phyloP scores from a whole-genome alignment of 2,888 invertebrate species.

The Sarcophaga variegata region DNA sequence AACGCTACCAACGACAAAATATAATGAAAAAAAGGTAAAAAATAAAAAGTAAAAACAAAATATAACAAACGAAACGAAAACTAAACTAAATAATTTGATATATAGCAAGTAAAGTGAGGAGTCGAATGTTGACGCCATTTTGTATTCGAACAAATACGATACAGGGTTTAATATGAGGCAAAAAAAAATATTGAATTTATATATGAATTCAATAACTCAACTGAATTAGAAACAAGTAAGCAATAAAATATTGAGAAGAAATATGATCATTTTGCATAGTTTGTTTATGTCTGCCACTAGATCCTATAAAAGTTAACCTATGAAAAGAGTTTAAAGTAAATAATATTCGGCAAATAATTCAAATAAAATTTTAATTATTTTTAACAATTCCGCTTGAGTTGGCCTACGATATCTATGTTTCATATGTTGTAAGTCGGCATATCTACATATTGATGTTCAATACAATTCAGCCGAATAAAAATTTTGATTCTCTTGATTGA shows the following conservation, averaged over 20 bases:
- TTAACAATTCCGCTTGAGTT: no score
- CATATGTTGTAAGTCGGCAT: no score
- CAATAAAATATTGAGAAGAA: background rate
- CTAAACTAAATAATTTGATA: slow-evolving; percentile 40
- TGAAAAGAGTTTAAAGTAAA: no score
- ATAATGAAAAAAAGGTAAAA: background rate
- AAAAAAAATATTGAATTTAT: background rate
- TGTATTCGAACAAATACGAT: slow-evolving; percentile 35
- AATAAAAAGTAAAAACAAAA: slow-evolving; percentile 16
- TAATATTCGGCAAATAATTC: no score
- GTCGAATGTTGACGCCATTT: slow-evolving; percentile 66
- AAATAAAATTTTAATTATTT: no score
- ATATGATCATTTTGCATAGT: no score
- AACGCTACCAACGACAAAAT: background rate
- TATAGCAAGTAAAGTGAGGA: slow-evolving; percentile 43
- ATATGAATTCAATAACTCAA: background rate
- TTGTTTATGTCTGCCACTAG: no score
- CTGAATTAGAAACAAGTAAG: slow-evolving; percentile 2
- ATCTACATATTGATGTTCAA: no score
- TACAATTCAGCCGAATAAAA: no score
- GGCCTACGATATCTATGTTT: no score
- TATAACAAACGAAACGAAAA: slow-evolving; percentile 31
- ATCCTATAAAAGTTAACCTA: no score
- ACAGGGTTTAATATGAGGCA: slow-evolving; percentile 2
- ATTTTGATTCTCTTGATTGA: no score